Percentiles rank a stretch among this genome's conserved stretches.
Evolutionary conservation across 2,888 invertebrate genomes (phyloP).

Genomic region (Cepaea hortensis): DNA sequence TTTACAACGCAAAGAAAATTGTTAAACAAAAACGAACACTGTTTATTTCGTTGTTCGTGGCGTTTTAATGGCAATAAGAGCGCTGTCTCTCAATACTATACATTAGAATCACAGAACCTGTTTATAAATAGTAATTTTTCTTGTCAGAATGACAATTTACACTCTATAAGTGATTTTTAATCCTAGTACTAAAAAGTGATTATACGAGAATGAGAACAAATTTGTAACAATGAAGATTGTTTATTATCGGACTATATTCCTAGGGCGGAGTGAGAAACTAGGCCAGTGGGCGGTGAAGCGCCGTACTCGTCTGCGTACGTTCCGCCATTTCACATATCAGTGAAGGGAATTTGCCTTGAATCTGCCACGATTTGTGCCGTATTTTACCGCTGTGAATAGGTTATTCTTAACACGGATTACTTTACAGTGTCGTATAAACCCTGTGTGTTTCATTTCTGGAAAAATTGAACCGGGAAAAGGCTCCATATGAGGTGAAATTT

Average conservation of each 20-base stretch:
- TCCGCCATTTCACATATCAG: slow-evolving; percentile 54
- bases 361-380: slow-evolving; percentile 35
- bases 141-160: no score
- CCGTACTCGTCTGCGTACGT: slow-evolving; percentile 47
- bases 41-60: no score
- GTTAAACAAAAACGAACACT: no score
- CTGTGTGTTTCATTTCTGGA: slow-evolving; percentile 17
- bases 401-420: slow-evolving; percentile 33
- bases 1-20: no score
- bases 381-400: slow-evolving; percentile 23
- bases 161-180: no score
- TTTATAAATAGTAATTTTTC: no score
- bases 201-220: no score
- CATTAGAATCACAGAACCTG: no score
- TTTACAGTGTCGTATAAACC: slow-evolving; percentile 21
- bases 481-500: slow-evolving; percentile 60
- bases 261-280: slow-evolving; percentile 43
- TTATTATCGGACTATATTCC: slow-evolving; percentile 43
- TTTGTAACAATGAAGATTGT: neutral
- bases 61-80: no score
- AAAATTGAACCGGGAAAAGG: slow-evolving; percentile 49
- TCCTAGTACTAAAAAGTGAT: no score
- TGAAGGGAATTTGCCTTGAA: slow-evolving; percentile 45
- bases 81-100: no score
- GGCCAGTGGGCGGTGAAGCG: slow-evolving; percentile 50